phyloP scores from a whole-genome alignment of 2,888 invertebrate genomes.

The Macropis europaea region DNA sequence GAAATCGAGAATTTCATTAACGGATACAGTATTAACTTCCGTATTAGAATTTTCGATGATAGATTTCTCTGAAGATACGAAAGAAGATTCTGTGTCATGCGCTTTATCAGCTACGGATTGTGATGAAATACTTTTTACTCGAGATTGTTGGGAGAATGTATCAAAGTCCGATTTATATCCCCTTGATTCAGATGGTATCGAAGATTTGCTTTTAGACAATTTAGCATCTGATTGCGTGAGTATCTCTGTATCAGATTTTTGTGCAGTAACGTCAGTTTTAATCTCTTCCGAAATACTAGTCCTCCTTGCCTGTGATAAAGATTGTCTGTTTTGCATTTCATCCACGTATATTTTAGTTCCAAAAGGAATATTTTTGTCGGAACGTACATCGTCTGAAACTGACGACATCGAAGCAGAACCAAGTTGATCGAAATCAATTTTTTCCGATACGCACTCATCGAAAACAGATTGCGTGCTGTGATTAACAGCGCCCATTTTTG shows the following conservation, averaged over 20 bases:
- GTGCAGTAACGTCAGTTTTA: constrained; percentile 51
- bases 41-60: background rate
- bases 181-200: constrained; percentile 26
- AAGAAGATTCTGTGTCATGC: constrained; percentile 8
- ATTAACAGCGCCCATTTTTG: constrained; percentile 34
- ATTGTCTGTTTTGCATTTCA: constrained; percentile 12
- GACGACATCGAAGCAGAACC: constrained; percentile 29
- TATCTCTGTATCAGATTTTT: constrained; percentile 39
- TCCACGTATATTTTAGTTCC: background rate
- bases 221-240: constrained; percentile 33
- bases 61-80: constrained; percentile 13
- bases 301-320: background rate
- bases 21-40: constrained; percentile 18
- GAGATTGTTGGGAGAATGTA: constrained; percentile 22
- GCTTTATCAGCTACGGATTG: constrained; percentile 15
- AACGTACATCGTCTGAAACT: constrained; percentile 26
- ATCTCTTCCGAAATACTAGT: constrained; percentile 52
- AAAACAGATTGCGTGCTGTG: constrained; percentile 60
- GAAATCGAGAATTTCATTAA: constrained; percentile 50
- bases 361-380: constrained; percentile 37
- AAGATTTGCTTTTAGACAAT: constrained; percentile 15
- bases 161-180: constrained; percentile 28
- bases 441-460: constrained; percentile 50
- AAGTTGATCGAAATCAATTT: constrained; percentile 38
- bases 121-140: constrained; percentile 9